Conservation (phyloP, 92 coral and sea anemone species). For the Epizoanthus scotinus region DNA sequence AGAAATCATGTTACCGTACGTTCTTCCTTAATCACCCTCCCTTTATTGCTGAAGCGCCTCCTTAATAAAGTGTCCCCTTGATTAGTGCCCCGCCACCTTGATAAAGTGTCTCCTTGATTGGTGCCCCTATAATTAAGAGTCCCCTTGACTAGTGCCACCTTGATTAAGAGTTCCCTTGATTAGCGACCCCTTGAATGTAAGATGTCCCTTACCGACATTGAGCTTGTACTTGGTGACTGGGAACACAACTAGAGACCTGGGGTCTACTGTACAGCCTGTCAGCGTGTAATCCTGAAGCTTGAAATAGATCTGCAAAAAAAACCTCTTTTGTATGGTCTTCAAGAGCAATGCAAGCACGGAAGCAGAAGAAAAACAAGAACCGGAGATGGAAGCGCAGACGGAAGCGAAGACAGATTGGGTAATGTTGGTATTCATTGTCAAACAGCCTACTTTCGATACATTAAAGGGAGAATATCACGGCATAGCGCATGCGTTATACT, state of each 20-base stretch:
- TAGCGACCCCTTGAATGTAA: no score
- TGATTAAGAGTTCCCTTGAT: not conserved
- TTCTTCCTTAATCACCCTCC: not conserved
- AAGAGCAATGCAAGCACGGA: not conserved
- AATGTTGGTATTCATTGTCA: no score
- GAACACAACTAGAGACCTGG: slow-evolving; percentile 80
- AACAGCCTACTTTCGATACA: no score
- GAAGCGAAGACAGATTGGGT: not conserved
- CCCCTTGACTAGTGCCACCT: not conserved
- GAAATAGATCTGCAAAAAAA: slow-evolving; percentile 72
- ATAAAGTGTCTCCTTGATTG: not conserved
- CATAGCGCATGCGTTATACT: no score
- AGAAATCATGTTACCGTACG: not conserved
- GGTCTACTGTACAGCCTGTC: slow-evolving; percentile 83
- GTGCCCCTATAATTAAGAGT: no score
- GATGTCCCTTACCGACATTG: slow-evolving; percentile 59
- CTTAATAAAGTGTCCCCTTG: no score
- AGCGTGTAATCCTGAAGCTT: slow-evolving; percentile 69
- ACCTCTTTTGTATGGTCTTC: not conserved
- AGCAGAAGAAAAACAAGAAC: no score
- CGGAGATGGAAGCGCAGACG: not conserved
- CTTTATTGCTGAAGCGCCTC: no score
- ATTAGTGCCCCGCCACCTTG: no score
- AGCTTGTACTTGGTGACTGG: slow-evolving; percentile 76
- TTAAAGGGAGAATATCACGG: no score